Evolutionary conservation across 2,797 vertebrate species (phyloP), one percentile per base, ranked within the genome.

Genomic region (Enteromius unitaeniatus): DNA sequence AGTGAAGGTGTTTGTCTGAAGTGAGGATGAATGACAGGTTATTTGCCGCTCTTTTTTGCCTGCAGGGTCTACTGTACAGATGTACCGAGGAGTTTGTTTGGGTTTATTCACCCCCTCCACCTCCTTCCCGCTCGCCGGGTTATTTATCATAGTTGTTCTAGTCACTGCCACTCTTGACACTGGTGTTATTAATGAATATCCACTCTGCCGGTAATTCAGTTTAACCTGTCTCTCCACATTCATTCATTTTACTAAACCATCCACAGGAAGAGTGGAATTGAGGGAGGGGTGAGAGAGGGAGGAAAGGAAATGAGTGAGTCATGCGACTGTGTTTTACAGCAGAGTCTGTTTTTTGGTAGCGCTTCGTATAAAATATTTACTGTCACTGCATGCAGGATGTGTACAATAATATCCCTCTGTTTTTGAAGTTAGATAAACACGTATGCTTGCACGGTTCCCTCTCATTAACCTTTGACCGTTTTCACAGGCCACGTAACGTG

Each of bases 401-500:
- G 17, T 49, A 10, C 21, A 47, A 26, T 34, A 75, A 13, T 31
- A 23, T 75, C 14, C 14, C 21, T 47, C 45, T 51, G 42, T 17
- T 11, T 21, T n/a, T 51, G 40, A 40, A 26, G 1, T 31, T 73
- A 73, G 23, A 73, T 49, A 4, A 64, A 28, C 34, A 37, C 6
- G 15, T 62, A 40, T 68, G 26, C n/a, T 13, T 4, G 37, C 17
- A 23, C 13, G 51, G 42, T 73, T 73, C 26, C 45, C 13, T 78
- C 2, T 60, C 34, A 11, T 15, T 64, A 49, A 72, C 40, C 60
- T 72, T 11, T 51, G 14, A 45, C 21, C 26, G 81, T n/a, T 82
- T 86, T 40, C 79, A 0, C 90, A 99, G 98, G 88, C 90, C 92
- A 73, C 95, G 94, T 81, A 95, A 88, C 40, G 93, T 92, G n/a